Evolutionary conservation across 2,888 invertebrate species (phyloP), one percentile per base, ranked within the genome.

Genomic region (Dichetophora obliterata): DNA sequence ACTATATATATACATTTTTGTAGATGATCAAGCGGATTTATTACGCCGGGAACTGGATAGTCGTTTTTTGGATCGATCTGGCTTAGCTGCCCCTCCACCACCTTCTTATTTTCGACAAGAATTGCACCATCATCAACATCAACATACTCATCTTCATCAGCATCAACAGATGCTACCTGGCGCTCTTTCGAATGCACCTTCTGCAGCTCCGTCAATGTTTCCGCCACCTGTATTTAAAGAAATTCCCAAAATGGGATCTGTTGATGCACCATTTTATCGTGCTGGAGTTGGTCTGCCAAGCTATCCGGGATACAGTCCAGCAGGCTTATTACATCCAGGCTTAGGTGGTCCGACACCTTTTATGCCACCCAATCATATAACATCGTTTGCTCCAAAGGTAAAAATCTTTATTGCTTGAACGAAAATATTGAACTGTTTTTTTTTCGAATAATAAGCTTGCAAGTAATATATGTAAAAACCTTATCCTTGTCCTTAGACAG

Each of bases 81-180:
- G 95, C 84, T 91, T 94, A 82, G 89, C 86, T 43, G 88, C 86
- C 85, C 89, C 87, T 83, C 89, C 89, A 79, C 84, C 86, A 63
- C 80, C 83, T 5, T 91, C 93, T 72, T 93, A 93, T 83, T 91
- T 94, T 86, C 92, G 95, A 85, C 96, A 95, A 71, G 96, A 96
- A 91, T 94, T 96, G 92, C 96, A 96, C 90, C 96, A 96, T 91
- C 96, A 96, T 91, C 96, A 96, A 89, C 96, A 96, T 90, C 96
- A 96, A 87, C 96, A 96, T 89, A 95, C 95, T 74, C 95, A 96
- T 90, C 94, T 96, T 85, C 96, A 96, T 91, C 96, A 96, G 87
- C 95, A 95, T 88, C 95, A 95, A 88, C 94, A 95, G 82, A 92
- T 94, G 76, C 92, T 93, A 76, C 90, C 93, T 77, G 91, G 93